Conservation (phyloP, 1,140 invertebrate genomes). For the Aphidius ervi region DNA sequence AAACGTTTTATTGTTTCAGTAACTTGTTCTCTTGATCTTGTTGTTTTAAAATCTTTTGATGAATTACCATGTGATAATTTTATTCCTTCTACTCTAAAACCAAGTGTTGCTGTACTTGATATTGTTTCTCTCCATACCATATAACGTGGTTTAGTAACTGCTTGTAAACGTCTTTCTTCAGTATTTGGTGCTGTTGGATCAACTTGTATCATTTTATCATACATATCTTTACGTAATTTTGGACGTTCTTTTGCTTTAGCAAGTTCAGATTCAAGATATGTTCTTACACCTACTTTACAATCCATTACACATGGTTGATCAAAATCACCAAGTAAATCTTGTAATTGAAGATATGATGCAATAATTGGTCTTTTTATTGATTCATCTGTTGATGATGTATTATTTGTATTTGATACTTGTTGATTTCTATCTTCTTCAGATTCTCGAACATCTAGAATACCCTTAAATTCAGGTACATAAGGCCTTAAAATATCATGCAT, state of each 20-base stretch:
- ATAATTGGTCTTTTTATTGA: slow-evolving; percentile 28
- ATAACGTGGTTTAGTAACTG: slow-evolving; percentile 91
- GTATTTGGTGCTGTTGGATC: slow-evolving; percentile 84
- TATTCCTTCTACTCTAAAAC: slow-evolving; percentile 95
- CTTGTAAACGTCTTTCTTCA: slow-evolving; percentile 83
- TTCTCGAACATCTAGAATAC: slow-evolving; percentile 49
- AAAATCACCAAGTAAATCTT: slow-evolving; percentile 89
- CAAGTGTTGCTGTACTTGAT: slow-evolving; percentile 89
- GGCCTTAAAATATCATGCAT: slow-evolving; percentile 84
- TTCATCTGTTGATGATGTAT: slow-evolving; percentile 25
- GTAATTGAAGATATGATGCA: slow-evolving; percentile 74
- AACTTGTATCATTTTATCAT: slow-evolving; percentile 97
- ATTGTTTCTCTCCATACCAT: slow-evolving; percentile 98
- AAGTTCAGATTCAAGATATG: slow-evolving; percentile 91
- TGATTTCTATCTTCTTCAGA: slow-evolving; percentile 29
- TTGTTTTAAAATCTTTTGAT: slow-evolving; percentile 96
- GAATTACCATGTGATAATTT: slow-evolving; percentile 82
- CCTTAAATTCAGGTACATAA: slow-evolving; percentile 89
- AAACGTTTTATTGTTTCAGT: slow-evolving; percentile 79
- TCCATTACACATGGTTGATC: slow-evolving; percentile 93
- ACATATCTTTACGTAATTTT: slow-evolving; percentile 82
- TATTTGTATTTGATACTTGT: slow-evolving; percentile 20
- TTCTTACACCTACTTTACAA: slow-evolving; percentile 91
- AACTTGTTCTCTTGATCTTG: slow-evolving; percentile 72
- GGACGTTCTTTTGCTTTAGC: slow-evolving; percentile 92